Percentiles rank a stretch among this genome's conserved stretches.
Evolutionary conservation across 2,888 invertebrate species (phyloP).

Genomic region (Pecten maximus): DNA sequence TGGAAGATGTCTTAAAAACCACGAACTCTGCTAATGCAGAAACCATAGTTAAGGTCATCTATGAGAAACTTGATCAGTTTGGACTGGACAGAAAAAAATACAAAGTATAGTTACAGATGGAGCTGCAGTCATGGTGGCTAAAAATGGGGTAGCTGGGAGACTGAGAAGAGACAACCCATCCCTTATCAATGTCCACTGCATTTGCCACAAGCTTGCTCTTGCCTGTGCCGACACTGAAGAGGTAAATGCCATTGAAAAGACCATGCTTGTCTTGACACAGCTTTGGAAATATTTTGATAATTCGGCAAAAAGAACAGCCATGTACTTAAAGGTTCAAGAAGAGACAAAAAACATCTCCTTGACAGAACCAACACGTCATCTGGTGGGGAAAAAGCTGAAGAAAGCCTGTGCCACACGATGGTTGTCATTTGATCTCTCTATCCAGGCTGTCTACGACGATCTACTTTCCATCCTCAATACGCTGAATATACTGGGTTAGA

Average conservation of each 20-base stretch:
- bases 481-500: conserved; percentile 33
- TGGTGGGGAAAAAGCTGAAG: conserved; percentile 38
- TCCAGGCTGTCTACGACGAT: conserved; percentile 41
- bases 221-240: conserved; percentile 52
- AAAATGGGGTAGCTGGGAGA: conserved; percentile 44
- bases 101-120: conserved; percentile 44
- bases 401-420: conserved; percentile 45
- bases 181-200: conserved; percentile 54
- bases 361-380: neutral
- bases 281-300: conserved; percentile 59
- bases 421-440: conserved; percentile 45
- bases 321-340: conserved; percentile 52
- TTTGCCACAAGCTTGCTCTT: conserved; percentile 55
- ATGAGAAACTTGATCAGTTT: neutral
- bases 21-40: conserved; percentile 33
- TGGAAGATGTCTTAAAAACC: conserved; percentile 28
- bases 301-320: conserved; percentile 59
- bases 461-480: conserved; percentile 36
- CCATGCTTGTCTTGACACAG: conserved; percentile 49
- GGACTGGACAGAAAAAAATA: neutral
- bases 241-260: conserved; percentile 50
- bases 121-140: conserved; percentile 43
- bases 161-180: conserved; percentile 42
- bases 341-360: neutral
- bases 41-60: conserved; percentile 11